Percentiles rank a stretch among this genome's conserved stretches.
Conservation (phyloP, 2,888 invertebrate genomes). For the Griposia aprilina region DNA sequence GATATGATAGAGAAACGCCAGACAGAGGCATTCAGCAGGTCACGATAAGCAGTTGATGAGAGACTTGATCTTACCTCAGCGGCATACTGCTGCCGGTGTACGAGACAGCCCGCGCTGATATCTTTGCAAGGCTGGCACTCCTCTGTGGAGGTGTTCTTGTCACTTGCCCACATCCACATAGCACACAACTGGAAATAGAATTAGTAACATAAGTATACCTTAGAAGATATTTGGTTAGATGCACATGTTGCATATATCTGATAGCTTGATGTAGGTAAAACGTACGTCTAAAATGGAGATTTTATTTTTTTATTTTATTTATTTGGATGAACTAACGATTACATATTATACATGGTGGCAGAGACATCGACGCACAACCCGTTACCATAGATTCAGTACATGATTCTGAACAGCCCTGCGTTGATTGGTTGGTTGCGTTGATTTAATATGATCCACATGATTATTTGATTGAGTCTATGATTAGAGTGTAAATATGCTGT, state of each 20-base stretch:
- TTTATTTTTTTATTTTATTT: no score
- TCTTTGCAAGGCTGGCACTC: conserved; percentile 82
- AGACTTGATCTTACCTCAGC: conserved; percentile 79
- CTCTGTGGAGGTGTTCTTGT: conserved; percentile 68
- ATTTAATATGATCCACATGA: no score
- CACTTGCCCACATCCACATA: conserved; percentile 89
- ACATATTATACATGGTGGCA: no score
- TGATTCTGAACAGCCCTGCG: no score
- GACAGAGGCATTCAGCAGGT: no score
- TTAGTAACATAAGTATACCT: background rate
- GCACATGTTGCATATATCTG: background rate
- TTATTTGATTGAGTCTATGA: no score
- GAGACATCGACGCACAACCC: no score
- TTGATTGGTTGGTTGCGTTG: no score
- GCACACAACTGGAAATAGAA: conserved; percentile 81
- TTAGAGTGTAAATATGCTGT: no score
- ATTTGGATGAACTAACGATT: no score
- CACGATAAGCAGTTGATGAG: background rate
- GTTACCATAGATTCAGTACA: no score
- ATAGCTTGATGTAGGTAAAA: background rate
- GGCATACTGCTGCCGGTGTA: conserved; percentile 87
- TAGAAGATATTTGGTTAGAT: background rate
- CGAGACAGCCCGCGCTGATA: conserved; percentile 81
- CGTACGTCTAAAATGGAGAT: background rate
- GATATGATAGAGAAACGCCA: no score